Conservation (phyloP, 2,113 vertebrate species). For the Tauraco erythrolophus region DNA sequence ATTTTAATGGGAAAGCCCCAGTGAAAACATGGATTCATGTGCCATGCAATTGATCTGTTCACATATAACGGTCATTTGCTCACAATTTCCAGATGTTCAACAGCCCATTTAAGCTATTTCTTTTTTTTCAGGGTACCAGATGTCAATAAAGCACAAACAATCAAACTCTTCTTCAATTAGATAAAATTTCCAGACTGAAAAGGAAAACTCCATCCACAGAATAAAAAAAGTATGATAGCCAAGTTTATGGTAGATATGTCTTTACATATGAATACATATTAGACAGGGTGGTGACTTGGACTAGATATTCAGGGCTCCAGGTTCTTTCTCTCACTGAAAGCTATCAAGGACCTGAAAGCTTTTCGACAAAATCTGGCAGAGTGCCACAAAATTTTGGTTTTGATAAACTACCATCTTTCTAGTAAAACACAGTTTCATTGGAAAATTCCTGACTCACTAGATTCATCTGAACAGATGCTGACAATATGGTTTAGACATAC, state of each 20-base stretch:
- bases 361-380: neutral
- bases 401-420: constrained; percentile 49
- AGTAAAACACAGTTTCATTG: constrained; percentile 6
- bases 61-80: neutral
- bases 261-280: neutral
- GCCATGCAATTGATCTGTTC: neutral
- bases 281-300: neutral
- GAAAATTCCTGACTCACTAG: constrained; percentile 33
- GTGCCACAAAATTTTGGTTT: constrained; percentile 24
- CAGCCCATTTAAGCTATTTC: neutral
- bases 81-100: neutral
- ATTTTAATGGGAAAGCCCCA: neutral
- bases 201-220: neutral
- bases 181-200: neutral
- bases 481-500: constrained; percentile 47
- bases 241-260: neutral
- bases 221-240: neutral
- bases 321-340: neutral
- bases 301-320: neutral
- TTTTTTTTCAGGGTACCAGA: neutral
- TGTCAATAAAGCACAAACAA: neutral
- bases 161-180: neutral
- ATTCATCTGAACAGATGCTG: constrained; percentile 44
- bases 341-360: neutral
- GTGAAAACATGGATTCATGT: neutral